Evolutionary conservation across 2,888 invertebrate genomes (phyloP), one percentile per base, ranked within the genome.

Genomic region (Autographa gamma): DNA sequence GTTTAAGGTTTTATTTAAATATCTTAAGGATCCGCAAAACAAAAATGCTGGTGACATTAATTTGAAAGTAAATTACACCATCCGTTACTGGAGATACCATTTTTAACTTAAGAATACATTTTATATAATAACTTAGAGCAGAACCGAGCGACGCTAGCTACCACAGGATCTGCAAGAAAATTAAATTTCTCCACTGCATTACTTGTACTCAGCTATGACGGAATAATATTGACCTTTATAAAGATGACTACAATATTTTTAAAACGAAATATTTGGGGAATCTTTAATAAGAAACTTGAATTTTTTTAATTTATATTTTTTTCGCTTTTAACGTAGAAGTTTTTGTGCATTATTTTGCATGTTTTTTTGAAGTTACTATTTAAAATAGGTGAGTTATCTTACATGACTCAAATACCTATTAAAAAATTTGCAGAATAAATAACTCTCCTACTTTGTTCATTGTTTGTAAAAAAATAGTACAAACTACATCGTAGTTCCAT

Each of bases 161-260:
- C 48, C 6, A n/a, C 16, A 16, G 43, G 43, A 64, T 71, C 76
- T 76, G 34, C 80, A 14, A 70, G 80, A 43, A 77, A 80, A 77
- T 80, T 77, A 76, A 76, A 80, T 76, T 75, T 76, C 76, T 52
- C 58, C 48, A 64, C 64, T 66, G 77, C 71, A 76, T 80, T 71
- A 76, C 66, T 70, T 70, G 59, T 59, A 67, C 61, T 79, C 60
- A 63, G 58, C 54, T 70, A 64, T 58, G 73, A 73, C 59, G 66
- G 9, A 77, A 76, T 77, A 48, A 60, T 64, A 76, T 80, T 76
- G 61, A 59, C 59, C 54, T 19, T 13, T 56, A 19, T 54, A 11
- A 25, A 25, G 25, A 19, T 13, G 54, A 13, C 25, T 13, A 13
- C 19, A 19, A 25, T 16, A n/a, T 48, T 14, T 19, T 25, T 13